Conservation (phyloP, 2,113 vertebrate genomes). For the Prochilodus magdalenae region DNA sequence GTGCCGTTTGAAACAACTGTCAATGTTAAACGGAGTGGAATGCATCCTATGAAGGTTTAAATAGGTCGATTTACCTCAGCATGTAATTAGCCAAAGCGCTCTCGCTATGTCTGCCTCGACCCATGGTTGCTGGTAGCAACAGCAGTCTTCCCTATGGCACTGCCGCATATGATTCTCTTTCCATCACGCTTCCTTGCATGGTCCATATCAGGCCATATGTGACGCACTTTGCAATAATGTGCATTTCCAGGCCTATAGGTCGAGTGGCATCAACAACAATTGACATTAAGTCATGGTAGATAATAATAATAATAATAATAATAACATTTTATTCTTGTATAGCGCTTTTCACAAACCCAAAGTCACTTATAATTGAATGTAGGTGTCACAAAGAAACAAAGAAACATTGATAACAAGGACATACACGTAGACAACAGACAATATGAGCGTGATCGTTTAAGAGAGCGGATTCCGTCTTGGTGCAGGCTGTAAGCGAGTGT, state of each 20-base stretch:
- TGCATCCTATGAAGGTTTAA: conserved; percentile 10
- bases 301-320: no score
- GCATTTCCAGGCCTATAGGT: neutral
- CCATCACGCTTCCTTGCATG: neutral
- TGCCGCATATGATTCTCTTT: neutral
- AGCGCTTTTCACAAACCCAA: no score
- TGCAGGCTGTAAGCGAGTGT: no score
- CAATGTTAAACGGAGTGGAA: neutral
- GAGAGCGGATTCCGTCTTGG: no score
- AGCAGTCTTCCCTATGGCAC: no score
- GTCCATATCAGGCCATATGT: neutral
- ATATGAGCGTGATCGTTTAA: no score
- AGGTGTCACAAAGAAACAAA: no score
- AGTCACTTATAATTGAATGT: no score
- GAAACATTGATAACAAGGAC: no score
- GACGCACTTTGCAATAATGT: neutral
- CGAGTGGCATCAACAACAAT: neutral
- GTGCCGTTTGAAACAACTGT: conserved; percentile 16
- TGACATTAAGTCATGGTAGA: neutral
- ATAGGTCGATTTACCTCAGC: conserved; percentile 37
- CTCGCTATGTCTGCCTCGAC: neutral
- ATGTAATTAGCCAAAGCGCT: conserved; percentile 40
- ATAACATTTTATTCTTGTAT: no score
- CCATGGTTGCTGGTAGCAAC: no score
- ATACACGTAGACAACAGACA: no score